These are phyloP conservation scores for Cetonia aurata DNA, from an alignment of 2,888 invertebrate genomes.

Conservation along the genomic window DNA sequence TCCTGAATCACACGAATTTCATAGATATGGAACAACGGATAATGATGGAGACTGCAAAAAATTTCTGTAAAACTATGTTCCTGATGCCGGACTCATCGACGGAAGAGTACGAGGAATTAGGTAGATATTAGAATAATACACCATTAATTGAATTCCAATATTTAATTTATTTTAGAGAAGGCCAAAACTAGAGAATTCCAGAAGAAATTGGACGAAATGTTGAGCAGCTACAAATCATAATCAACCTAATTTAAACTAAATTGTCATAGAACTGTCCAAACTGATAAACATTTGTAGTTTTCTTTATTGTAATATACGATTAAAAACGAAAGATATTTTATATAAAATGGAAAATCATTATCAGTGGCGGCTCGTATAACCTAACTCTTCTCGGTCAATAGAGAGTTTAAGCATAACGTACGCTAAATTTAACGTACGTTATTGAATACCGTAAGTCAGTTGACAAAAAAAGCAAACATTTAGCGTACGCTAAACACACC, in stretches of 20 bases:
- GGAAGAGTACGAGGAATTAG: constrained; percentile 44
- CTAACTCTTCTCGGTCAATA: too few species aligned
- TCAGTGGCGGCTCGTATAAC: too few species aligned
- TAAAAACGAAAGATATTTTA: too few species aligned
- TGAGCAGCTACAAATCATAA: constrained; percentile 42
- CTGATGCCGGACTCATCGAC: constrained; percentile 25
- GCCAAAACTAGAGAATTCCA: constrained; percentile 45
- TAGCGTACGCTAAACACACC: too few species aligned
- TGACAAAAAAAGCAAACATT: too few species aligned
- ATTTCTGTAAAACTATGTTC: constrained; percentile 40
- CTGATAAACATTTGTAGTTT: constrained; percentile 12
- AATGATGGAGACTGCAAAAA: constrained; percentile 44
- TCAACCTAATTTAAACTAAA: constrained; percentile 1
- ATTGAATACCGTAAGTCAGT: too few species aligned
- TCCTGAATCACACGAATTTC: constrained; percentile 12
- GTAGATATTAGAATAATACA: constrained; percentile 29
- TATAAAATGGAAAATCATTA: too few species aligned
- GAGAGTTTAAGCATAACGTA: too few species aligned
- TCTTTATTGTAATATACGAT: constrained; percentile 10
- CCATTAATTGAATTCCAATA: background rate
- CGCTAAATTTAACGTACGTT: too few species aligned
- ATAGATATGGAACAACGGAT: constrained; percentile 26
- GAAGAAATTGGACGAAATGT: constrained; percentile 43
- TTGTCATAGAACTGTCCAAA: background rate
- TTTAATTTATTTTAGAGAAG: constrained; percentile 45